These are phyloP conservation scores for Leptinotarsa haldemani DNA, from an alignment of 2,888 invertebrate species.

Conservation along the genomic window DNA sequence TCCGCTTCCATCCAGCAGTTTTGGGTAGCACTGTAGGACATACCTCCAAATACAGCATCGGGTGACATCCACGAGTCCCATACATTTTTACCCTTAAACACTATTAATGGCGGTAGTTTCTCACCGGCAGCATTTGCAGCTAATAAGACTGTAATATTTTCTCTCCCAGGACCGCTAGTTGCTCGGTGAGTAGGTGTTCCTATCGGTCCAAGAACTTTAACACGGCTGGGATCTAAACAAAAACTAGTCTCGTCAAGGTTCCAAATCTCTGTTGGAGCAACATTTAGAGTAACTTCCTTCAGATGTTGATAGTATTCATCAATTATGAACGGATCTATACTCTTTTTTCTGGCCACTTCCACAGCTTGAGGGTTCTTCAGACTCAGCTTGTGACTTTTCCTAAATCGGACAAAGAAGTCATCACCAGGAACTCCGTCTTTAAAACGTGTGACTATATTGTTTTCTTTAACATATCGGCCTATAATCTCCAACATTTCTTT, in stretches of 20 bases:
- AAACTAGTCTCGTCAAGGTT: constrained; percentile 42
- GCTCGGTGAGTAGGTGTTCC: constrained; percentile 19
- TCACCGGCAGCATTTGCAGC: constrained; percentile 17
- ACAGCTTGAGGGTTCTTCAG: constrained; percentile 40
- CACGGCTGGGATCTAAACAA: constrained; percentile 35
- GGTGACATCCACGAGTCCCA: constrained; percentile 19
- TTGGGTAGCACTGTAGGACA: constrained; percentile 28
- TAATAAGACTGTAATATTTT: constrained; percentile 23
- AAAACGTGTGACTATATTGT: constrained; percentile 46
- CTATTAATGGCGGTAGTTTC: constrained; percentile 18
- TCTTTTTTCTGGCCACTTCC: constrained; percentile 26
- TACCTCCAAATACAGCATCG: constrained; percentile 20
- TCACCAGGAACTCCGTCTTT: constrained; percentile 54
- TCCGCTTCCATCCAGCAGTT: constrained; percentile 28
- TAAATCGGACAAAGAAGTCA: constrained; percentile 50
- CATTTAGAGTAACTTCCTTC: constrained; percentile 18
- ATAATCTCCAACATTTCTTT: constrained; percentile 32
- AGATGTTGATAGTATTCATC: constrained; percentile 27
- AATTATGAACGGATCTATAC: constrained; percentile 30
- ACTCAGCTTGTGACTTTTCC: constrained; percentile 45
- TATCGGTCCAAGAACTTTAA: constrained; percentile 30
- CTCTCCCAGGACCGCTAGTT: constrained; percentile 24
- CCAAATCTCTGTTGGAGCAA: constrained; percentile 24
- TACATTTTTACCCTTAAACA: constrained; percentile 31
- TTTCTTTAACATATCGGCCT: constrained; percentile 21